Base-by-base conservation (phyloP, 1,140 invertebrate genomes). In the Heliconius hewitsoni region DNA sequence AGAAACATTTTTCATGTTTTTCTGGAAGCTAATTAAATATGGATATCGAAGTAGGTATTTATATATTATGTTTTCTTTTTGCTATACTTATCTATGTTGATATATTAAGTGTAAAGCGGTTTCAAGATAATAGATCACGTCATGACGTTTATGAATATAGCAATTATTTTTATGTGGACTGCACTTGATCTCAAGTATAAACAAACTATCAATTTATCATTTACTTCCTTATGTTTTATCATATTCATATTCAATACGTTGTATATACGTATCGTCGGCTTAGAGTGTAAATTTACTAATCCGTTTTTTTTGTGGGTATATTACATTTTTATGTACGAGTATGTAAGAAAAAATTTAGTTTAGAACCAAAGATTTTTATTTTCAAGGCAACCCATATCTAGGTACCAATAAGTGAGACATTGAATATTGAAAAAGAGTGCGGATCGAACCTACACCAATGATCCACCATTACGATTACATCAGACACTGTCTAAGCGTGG, bases 131-230 rank as follows among this genome's bases (percentile, higher is more conserved):
- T 66, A 13, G 13, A 66, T 66, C 60, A 16, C 4, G 60, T 30
- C 23, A 66, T 66, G 60, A 66, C 27, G 11, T 66, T 66, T 16
- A 66, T 66, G 11, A 66, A 66, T 66, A 30, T 66, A 16, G 60
- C 60, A 66, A 66, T 66, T 66, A 66, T 66, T 30, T 66, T 66
- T 66, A 66, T 66, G 60, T 66, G 1, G 23, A 66, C 27, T 66
- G 27, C 60, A 66, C 23, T 30, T 4, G 60, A 66, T 66, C 60
- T 66, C 60, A 66, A 66, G 60, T 66, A 16, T 66, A 66, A 27
- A 30, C 60, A 66, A 66, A 66, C 60, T 66, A 66, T 30, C 60
- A 11, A 11, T 52, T 19, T 57, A 30, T 3, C 60, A 23, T 52
- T 52, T 57, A 30, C 60, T 30, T 30, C 60, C 60, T 66, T 66